These are phyloP conservation scores for Drosophila histrio DNA, from an alignment of 2,888 invertebrate species.

Conservation along the genomic window DNA sequence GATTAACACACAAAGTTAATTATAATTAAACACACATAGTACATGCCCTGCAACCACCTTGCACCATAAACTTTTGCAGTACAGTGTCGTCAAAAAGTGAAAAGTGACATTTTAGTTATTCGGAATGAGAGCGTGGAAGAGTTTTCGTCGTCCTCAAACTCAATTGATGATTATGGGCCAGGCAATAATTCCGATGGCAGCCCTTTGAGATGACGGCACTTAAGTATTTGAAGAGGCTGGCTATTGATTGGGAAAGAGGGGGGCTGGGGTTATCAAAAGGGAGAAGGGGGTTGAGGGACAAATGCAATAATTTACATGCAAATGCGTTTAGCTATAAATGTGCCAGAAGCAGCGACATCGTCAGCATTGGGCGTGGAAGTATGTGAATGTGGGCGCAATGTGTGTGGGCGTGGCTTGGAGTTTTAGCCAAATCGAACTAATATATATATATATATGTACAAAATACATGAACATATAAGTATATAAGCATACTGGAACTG, in stretches of 20 bases:
- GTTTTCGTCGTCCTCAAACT: neutral
- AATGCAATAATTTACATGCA: slow-evolving; percentile 73
- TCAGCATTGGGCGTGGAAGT: slow-evolving; percentile 10
- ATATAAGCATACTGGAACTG: neutral
- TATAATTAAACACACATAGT: neutral
- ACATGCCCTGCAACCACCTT: neutral
- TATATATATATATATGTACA: slow-evolving; percentile 1
- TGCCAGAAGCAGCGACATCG: slow-evolving; percentile 56
- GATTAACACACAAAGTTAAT: neutral
- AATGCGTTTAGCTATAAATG: slow-evolving; percentile 70
- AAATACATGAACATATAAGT: neutral
- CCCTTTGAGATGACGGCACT: slow-evolving; percentile 22
- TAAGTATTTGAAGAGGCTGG: slow-evolving; percentile 19
- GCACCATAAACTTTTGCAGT: neutral
- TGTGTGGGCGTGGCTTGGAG: slow-evolving; percentile 7
- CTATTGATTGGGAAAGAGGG: neutral
- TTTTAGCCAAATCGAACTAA: slow-evolving; percentile 49
- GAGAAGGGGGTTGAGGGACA: neutral
- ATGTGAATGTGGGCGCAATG: neutral
- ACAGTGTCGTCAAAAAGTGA: slow-evolving; percentile 14
- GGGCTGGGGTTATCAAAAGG: neutral
- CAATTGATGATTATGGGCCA: slow-evolving; percentile 43
- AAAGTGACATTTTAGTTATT: neutral
- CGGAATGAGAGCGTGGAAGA: neutral
- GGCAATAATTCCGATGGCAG: slow-evolving; percentile 42